These are phyloP conservation scores for Trichopoda pennipes DNA, from an alignment of 2,888 invertebrate species.

Conservation along the genomic window DNA sequence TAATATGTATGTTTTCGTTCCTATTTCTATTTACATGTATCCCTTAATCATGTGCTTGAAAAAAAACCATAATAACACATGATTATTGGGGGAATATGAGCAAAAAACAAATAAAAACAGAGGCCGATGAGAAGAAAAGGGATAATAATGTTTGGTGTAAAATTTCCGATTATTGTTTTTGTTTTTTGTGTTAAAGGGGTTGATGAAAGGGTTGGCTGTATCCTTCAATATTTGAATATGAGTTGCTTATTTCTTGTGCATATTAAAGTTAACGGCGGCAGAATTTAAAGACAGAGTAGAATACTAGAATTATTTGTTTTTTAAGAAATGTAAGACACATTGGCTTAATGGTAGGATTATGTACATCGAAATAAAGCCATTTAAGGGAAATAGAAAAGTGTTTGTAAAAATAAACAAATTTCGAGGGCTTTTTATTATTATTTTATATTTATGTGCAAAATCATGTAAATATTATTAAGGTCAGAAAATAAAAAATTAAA, in stretches of 20 bases:
- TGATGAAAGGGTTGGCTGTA: conserved; percentile 6
- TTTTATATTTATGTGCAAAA: too few relatives aligned
- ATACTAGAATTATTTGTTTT: too few relatives aligned
- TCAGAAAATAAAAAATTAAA: too few relatives aligned
- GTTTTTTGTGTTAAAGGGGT: neutral
- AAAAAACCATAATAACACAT: conserved; percentile 50
- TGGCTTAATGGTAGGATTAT: too few relatives aligned
- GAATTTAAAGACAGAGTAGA: too few relatives aligned
- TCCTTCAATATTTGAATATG: neutral
- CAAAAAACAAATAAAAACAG: neutral
- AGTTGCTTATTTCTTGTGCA: neutral
- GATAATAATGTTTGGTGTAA: neutral
- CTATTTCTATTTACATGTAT: conserved; percentile 1
- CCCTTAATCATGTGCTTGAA: conserved; percentile 9
- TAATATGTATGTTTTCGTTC: neutral
- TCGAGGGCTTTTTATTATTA: too few relatives aligned
- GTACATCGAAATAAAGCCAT: too few relatives aligned
- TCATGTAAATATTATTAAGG: too few relatives aligned
- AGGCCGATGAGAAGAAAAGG: neutral
- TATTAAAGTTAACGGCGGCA: too few relatives aligned
- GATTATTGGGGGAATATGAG: conserved; percentile 41
- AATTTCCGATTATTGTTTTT: neutral
- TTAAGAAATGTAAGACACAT: too few relatives aligned
- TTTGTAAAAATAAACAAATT: too few relatives aligned
- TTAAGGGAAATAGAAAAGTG: too few relatives aligned